These are phyloP conservation scores for Mnemiopsis leidyi DNA, from an alignment of 37 sponge, comb jelly and placozoan species.

Conservation along the genomic window DNA sequence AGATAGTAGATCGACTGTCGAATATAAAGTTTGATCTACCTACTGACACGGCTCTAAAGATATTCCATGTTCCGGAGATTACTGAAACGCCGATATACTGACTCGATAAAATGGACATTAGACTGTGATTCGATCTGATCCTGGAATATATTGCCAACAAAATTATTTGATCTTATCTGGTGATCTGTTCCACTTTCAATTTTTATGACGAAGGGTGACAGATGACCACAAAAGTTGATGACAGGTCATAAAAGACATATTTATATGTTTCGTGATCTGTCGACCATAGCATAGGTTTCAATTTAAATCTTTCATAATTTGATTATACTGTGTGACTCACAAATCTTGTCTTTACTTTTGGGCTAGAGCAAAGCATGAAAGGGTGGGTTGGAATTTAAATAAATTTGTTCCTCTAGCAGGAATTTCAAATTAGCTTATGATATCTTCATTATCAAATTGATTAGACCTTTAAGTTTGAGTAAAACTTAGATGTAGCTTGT, in stretches of 20 bases:
- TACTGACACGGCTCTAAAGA: slow-evolving; percentile 8
- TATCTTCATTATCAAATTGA: no score
- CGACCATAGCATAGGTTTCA: background rate
- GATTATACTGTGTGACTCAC: background rate
- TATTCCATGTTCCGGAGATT: slow-evolving; percentile 3
- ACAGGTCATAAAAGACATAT: no score
- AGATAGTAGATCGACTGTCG: slow-evolving; percentile 26
- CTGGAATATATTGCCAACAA: background rate
- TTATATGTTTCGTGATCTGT: no score
- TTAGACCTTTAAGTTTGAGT: no score
- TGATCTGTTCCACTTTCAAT: background rate
- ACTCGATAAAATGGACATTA: background rate
- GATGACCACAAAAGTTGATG: no score
- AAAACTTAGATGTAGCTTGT: no score
- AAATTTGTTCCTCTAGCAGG: background rate
- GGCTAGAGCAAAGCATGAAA: background rate
- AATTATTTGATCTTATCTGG: background rate
- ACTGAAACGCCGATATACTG: slow-evolving; percentile 59
- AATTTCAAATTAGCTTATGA: no score
- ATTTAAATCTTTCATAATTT: background rate
- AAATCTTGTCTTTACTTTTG: background rate
- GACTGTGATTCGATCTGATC: background rate
- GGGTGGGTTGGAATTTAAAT: background rate
- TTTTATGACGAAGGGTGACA: no score
- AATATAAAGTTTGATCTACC: slow-evolving; percentile 19